Base-by-base conservation (phyloP, 1,140 invertebrate genomes). In the Pissodes strobi region DNA sequence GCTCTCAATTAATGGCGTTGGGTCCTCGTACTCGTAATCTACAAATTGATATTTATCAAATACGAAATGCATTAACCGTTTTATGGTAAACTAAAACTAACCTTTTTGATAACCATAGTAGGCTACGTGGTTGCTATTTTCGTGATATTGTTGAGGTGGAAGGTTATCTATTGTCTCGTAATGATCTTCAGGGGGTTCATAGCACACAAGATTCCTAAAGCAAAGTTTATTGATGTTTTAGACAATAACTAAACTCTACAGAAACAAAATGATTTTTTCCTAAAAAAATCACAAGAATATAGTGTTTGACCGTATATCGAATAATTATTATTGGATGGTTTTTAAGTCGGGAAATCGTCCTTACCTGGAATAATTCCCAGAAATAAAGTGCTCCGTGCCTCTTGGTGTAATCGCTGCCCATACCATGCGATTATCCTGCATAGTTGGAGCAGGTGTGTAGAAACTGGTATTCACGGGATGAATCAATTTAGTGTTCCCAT, bases 371-470 rank as follows among this genome's bases (percentile, higher is more conserved):
- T 71, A 84, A 84, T 3, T 80, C 73, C 87, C 85, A 1, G 86
- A 84, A 27, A 87, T 84, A 68, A 87, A 88, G 71, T 88, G 86
- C 51, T 82, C 82, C 0, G 90, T 91, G 15, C 90, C 91, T 13
- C 90, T 82, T 0, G 91, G 90, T 2, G 90, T 92, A 5, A 93
- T 78, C 0, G 90, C 90, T 0, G 91, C 90, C 91, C 91, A 93
- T 19, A 93, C 84, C 13, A 91, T 86, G n/a, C 88, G 79, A 4
- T 85, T 85, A 73, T 88, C 85, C 3, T 79, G 72, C 9, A 74
- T 15, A 46, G 43, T 72, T 5, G 69, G 58, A 4, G 69, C 65
- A 2, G 73, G 72, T 46, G 74, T 71, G 59, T 76, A 76, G 21
- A 76, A 57, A 1, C 69, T 71, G 0, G 70, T 46, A 30, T 78